Evolutionary conservation across 2,888 invertebrate species (phyloP), one percentile per base, ranked within the genome.

Genomic region (Dendrolimus houi): DNA sequence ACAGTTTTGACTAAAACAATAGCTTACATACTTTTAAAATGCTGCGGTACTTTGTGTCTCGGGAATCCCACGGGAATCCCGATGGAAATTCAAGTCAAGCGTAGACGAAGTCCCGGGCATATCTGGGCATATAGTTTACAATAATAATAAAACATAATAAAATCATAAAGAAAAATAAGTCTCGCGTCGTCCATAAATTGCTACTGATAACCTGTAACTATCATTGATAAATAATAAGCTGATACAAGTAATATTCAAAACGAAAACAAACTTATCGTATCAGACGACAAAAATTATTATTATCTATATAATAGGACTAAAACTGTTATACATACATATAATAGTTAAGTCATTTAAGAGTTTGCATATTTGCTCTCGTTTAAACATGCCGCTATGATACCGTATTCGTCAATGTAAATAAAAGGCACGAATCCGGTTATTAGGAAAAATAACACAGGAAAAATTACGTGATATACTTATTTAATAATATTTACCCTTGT

Each of bases 181-280:
- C 63, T 55, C 59, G 56, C 62, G 65, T 62, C 58, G 64, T 61
- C 62, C 64, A 60, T 64, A 66, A 63, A 62, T 56, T 59, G 56
- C 57, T 54, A 53, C 56, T 62, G 77, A 81, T 81, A 81, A 81
- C 76, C 77, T 76, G 76, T 58, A 68, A 69, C 69, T 68, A 71
- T 76, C 69, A 70, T 66, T 64, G 60, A 64, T 58, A 55, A 62
- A 56, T 40, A 47, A 13, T 52, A 60, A 62, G 65, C 55, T 62
- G 61, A 62, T 71, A 74, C 29, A 29, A 29, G 29, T 74, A 74
- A 61, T 58, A 62, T 63, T 60, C 61, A 58, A 60, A 62, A 60
- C 58, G 60, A 66, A 73, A 73, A 73, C 69, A 71, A 60, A 55
- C 58, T 63, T 62, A 66, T 72, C 47, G 29, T 8, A 9, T 12